Percentiles rank a stretch among this genome's conserved stretches.
These are phyloP conservation scores for Sarotherodon lohbergeri DNA, from an alignment of 2,113 vertebrate species.

Conservation along the genomic window DNA sequence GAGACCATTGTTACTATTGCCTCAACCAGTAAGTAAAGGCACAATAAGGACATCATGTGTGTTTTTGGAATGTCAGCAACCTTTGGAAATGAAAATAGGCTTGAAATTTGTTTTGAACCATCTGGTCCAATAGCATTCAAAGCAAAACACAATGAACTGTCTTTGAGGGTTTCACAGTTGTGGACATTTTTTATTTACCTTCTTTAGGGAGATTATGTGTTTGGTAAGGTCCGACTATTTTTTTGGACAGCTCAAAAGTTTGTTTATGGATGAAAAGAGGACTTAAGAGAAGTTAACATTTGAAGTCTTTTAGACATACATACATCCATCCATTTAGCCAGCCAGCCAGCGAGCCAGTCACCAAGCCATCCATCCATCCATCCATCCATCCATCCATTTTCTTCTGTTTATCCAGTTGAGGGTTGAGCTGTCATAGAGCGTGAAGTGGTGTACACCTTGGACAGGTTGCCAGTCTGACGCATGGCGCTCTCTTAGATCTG, in stretches of 20 bases:
- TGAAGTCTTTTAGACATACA: neutral
- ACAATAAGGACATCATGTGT: neutral
- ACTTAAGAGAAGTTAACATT: neutral
- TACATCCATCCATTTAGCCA: neutral
- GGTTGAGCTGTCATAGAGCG: neutral
- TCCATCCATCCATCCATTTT: neutral
- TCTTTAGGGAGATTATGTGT: neutral
- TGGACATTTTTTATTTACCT: neutral
- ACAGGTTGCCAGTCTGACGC: neutral
- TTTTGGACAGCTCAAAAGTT: neutral
- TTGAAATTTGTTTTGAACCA: neutral
- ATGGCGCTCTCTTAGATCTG: neutral
- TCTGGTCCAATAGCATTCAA: neutral
- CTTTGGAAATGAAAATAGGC: neutral
- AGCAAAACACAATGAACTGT: neutral
- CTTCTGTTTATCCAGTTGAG: neutral
- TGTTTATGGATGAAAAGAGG: neutral
- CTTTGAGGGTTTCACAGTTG: neutral
- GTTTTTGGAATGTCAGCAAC: neutral
- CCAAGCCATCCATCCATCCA: rapidly evolving
- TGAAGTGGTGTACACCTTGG: neutral
- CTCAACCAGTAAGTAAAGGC: neutral
- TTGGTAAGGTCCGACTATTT: neutral
- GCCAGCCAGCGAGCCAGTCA: rapidly evolving
- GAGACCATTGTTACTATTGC: neutral